Conservation (phyloP, 1,140 invertebrate species). For the Nephila pilipes region DNA sequence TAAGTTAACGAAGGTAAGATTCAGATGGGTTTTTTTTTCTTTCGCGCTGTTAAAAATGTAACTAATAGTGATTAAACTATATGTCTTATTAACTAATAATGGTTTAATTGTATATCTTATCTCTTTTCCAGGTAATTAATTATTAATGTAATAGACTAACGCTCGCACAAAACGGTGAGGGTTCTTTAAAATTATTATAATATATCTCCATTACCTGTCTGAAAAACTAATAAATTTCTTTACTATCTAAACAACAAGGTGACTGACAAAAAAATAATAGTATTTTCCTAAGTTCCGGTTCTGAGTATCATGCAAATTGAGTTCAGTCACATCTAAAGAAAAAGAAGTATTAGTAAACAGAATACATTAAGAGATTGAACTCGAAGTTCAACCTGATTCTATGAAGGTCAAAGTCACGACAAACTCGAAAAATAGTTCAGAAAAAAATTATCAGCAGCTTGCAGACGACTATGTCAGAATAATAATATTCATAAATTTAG, state of each 20-base stretch:
- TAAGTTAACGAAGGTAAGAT: too few relatives aligned
- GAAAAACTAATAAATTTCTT: background rate
- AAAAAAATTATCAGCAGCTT: background rate
- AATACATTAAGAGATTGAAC: slow-evolving; percentile 51
- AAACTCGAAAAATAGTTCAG: background rate
- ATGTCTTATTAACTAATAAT: too few relatives aligned
- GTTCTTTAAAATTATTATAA: too few relatives aligned
- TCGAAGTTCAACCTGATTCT: slow-evolving; percentile 52
- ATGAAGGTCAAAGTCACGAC: slow-evolving; percentile 33
- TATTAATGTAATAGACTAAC: too few relatives aligned
- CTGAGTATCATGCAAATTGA: slow-evolving; percentile 48
- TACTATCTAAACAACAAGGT: background rate
- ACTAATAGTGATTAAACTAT: too few relatives aligned
- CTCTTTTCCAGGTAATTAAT: too few relatives aligned
- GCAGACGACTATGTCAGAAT: background rate
- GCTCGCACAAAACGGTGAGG: too few relatives aligned
- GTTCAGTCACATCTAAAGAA: slow-evolving; percentile 47
- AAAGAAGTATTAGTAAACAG: slow-evolving; percentile 50
- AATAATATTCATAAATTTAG: slow-evolving; percentile 19
- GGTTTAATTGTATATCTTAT: too few relatives aligned
- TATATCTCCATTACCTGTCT: background rate
- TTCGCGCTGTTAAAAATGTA: too few relatives aligned
- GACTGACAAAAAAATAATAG: background rate
- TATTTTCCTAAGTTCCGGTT: slow-evolving; percentile 36
- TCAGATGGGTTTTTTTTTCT: too few relatives aligned